A percentile compares a stretch with the other conserved stretches of the same genome.
Conservation (phyloP, 2,113 vertebrate species). For the Ageneiosus marmoratus region DNA sequence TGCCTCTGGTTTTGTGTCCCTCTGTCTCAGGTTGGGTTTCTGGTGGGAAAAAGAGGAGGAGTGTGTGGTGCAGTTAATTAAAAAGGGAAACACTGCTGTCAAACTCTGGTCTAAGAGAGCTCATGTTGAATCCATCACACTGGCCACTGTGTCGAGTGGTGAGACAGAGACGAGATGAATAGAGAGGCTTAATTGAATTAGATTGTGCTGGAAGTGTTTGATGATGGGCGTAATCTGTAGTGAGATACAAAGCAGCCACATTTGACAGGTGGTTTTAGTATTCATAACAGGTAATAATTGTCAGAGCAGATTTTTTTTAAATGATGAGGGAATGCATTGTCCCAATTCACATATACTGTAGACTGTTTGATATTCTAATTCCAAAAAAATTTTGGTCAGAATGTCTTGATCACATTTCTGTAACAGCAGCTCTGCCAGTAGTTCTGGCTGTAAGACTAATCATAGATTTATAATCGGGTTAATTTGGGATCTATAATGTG, state of each 20-base stretch:
- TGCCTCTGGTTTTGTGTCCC: conserved; percentile 12
- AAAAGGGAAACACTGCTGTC: conserved; percentile 51
- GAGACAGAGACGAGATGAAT: conserved; percentile 39
- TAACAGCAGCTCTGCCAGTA: neutral
- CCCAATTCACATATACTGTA: neutral
- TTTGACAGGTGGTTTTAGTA: conserved; percentile 28
- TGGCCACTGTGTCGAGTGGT: conserved; percentile 6
- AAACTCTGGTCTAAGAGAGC: conserved; percentile 26
- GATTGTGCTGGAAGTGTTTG: conserved; percentile 43
- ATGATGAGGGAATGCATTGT: neutral
- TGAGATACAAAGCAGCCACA: conserved; percentile 13
- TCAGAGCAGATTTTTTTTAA: conserved; percentile 5
- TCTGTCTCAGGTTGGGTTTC: conserved; percentile 15
- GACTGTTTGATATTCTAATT: neutral
- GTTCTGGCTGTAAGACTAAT: neutral
- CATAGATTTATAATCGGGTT: neutral
- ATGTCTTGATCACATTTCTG: neutral
- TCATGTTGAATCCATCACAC: conserved; percentile 46
- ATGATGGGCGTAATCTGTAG: conserved; percentile 38
- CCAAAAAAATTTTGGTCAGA: neutral
- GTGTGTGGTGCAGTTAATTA: conserved; percentile 55
- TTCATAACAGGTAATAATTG: conserved; percentile 34
- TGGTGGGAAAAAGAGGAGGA: conserved; percentile 52
- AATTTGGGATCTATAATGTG: neutral
- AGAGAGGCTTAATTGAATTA: conserved; percentile 43